A percentile compares a stretch with the other conserved stretches of the same genome.
Evolutionary conservation across 2,888 invertebrate species (phyloP).

Genomic region (Cryptosula pallasiana): DNA sequence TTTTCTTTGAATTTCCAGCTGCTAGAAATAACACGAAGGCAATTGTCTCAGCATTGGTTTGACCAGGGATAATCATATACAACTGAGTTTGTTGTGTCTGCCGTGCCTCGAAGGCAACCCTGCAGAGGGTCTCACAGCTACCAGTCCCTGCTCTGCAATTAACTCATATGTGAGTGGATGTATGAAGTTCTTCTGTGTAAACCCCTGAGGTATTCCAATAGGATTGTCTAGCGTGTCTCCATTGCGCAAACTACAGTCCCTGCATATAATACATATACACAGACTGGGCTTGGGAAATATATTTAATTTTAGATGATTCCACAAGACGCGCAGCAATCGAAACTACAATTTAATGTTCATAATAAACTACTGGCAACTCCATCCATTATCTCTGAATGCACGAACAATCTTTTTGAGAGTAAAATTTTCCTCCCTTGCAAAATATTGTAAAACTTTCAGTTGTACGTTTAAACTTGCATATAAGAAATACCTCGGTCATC

Average conservation of each 20-base stretch:
- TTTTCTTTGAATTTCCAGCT: slow-evolving; percentile 84
- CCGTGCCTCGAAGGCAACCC: slow-evolving; percentile 79
- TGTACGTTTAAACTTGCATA: too few relatives aligned
- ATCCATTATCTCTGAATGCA: not conserved
- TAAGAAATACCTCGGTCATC: too few relatives aligned
- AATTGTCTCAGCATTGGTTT: too few relatives aligned
- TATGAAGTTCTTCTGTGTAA: slow-evolving; percentile 93
- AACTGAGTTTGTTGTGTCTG: too few relatives aligned
- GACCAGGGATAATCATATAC: too few relatives aligned
- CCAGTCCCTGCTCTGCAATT: slow-evolving; percentile 76
- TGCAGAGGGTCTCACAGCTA: slow-evolving; percentile 86
- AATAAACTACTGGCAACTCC: not conserved
- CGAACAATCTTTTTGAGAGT: too few relatives aligned
- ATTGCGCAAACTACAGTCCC: not conserved
- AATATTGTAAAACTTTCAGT: too few relatives aligned
- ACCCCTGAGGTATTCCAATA: slow-evolving; percentile 84
- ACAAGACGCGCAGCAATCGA: too few relatives aligned
- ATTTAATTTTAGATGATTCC: too few relatives aligned
- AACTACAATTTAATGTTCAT: not conserved
- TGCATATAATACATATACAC: too few relatives aligned
- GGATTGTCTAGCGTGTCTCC: slow-evolving; percentile 61
- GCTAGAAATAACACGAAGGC: slow-evolving; percentile 34
- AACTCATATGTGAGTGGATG: slow-evolving; percentile 90
- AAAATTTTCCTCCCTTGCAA: too few relatives aligned
- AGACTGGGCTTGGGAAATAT: too few relatives aligned